phyloP scores from a whole-genome alignment of 2,888 invertebrate genomes.

The Reticulitermes lucifugus region DNA sequence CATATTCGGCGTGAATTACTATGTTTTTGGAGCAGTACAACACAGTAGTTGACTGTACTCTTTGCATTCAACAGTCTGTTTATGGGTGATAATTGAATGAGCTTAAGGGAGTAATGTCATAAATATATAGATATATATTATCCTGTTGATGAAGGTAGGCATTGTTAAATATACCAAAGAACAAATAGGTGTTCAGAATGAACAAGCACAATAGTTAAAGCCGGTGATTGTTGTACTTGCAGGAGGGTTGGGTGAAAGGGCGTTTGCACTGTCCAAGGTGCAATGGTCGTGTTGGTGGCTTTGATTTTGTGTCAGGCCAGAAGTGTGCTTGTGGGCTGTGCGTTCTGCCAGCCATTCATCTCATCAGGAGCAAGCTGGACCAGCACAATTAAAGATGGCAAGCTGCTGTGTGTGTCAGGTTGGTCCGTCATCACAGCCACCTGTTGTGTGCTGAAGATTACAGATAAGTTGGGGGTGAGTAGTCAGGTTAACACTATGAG shows the following conservation, averaged over 20 bases:
- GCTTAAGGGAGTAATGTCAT: too few species aligned
- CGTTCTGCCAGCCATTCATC: slow-evolving; percentile 18
- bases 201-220: not conserved
- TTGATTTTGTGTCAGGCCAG: slow-evolving; percentile 23
- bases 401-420: too few species aligned
- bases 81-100: too few species aligned
- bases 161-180: not conserved
- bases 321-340: slow-evolving; percentile 13
- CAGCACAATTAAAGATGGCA: not conserved
- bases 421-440: too few species aligned
- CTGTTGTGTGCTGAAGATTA: too few species aligned
- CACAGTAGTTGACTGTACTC: not conserved
- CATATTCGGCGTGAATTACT: not conserved
- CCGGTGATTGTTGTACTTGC: not conserved
- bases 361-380: slow-evolving; percentile 22
- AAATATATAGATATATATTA: not conserved
- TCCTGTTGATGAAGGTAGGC: too few species aligned
- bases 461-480: too few species aligned
- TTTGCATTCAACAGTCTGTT: too few species aligned
- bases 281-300: slow-evolving; percentile 1
- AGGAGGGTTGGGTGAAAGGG: slow-evolving; percentile 27
- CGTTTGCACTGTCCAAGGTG: slow-evolving; percentile 6
- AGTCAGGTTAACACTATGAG: too few species aligned
- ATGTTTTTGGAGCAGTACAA: not conserved
- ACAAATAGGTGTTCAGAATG: not conserved